Evolutionary conservation across 2,113 vertebrate species (phyloP).

Genomic region (Pontoporia blainvillei): DNA sequence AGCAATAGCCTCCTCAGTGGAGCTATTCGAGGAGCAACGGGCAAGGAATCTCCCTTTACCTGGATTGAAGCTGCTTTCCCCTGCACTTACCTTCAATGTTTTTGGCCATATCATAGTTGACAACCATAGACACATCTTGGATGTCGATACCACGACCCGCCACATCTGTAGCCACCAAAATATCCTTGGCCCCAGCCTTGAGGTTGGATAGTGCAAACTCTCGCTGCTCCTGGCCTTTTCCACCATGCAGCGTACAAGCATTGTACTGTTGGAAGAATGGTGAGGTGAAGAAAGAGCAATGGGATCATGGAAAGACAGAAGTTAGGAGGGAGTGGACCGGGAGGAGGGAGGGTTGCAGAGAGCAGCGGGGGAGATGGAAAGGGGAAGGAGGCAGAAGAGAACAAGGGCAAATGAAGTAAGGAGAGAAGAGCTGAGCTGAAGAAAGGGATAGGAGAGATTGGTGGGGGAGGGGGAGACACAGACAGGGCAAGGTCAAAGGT

Average conservation of each 20-base stretch:
- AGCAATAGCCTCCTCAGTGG: accelerated
- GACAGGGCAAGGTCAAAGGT: not conserved
- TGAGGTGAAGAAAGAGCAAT: not conserved
- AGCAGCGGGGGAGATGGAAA: not conserved
- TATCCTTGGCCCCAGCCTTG: conserved; percentile 98
- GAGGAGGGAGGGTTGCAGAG: not conserved
- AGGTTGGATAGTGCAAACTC: conserved; percentile 98
- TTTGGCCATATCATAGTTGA: conserved; percentile 99
- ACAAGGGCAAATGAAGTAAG: not conserved
- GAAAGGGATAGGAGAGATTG: not conserved
- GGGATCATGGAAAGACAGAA: not conserved
- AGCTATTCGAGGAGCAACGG: not conserved
- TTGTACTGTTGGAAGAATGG: conserved; percentile 87
- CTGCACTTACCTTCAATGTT: conserved; percentile 93
- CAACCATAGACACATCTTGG: conserved; percentile 97
- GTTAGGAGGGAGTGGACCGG: not conserved
- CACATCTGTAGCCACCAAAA: conserved; percentile 97
- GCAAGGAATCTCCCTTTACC: not conserved
- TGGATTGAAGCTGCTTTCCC: not conserved
- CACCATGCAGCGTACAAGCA: conserved; percentile 96
- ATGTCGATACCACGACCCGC: conserved; percentile 98
- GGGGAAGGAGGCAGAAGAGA: not conserved
- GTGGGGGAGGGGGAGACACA: too few relatives aligned
- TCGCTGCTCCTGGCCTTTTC: conserved; percentile 98
- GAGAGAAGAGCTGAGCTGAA: not conserved